Evolutionary conservation across 2,888 invertebrate species (phyloP), one percentile per base, ranked within the genome.

Genomic region (Nebria salina): DNA sequence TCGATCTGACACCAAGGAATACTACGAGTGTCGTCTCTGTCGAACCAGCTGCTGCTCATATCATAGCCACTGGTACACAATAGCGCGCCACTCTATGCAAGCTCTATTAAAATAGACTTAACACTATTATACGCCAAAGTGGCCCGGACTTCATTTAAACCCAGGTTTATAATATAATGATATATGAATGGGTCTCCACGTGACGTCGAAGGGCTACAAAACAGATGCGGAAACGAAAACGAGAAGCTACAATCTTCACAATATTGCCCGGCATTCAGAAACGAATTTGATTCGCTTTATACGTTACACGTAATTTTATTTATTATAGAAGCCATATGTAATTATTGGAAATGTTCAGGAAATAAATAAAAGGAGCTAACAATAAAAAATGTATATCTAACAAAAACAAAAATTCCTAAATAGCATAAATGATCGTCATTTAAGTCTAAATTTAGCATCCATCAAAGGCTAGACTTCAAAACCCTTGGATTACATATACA

Each of bases 51-150:
- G 88, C 88, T 88, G 88, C 83, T 84, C 83, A 84, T 86, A 86
- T 86, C 86, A 87, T 87, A 86, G 86, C 85, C 34, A 5, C 34
- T 7, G 54, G 11, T 84, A 84, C 85, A 87, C 87, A 87, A 87
- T 87, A 85, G 85, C 83, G 83, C 13, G 54, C 54, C 84, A 85
- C 85, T 86, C 85, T 86, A 87, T 87, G 87, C 87, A n/a, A 87
- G 87, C 86, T 87, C 87, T 88, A 88, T 88, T 89, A 88, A 88
- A 89, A 88, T 87, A 87, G 87, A 88, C 87, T 87, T 86, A 85
- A 86, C 54, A 54, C 86, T 85, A 87, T 87, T 87, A 87, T 88
- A 85, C 85, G 72, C 85, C 86, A 87, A 87, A 88, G 87, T 88
- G 88, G 87, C 86, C 86, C 72, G 77, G 86, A 88, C 87, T 88